A percentile compares a stretch with the other conserved stretches of the same genome.
phyloP scores from a whole-genome alignment of 1,140 invertebrate genomes.

The Heliconius eleuchia region DNA sequence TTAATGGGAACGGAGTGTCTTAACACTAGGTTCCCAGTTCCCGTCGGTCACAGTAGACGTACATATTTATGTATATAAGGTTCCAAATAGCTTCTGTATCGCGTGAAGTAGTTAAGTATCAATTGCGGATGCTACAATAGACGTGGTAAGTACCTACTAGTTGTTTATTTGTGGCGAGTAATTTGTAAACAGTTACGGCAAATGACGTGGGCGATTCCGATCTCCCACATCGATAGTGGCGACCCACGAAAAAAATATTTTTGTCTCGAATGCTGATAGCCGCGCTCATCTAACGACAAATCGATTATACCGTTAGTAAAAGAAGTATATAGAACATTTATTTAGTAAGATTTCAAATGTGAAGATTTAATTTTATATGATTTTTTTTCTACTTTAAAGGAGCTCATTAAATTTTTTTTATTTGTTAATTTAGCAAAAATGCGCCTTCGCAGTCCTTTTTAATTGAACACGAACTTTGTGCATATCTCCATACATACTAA shows the following conservation, averaged over 20 bases:
- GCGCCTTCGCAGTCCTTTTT: background rate
- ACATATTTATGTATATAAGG: background rate
- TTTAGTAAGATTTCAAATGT: background rate
- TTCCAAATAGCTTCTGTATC: background rate
- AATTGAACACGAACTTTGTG: background rate
- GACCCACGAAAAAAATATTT: slow-evolving; percentile 41
- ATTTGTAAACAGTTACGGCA: slow-evolving; percentile 40
- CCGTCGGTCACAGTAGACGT: no score
- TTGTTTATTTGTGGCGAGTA: slow-evolving; percentile 18
- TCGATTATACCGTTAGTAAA: slow-evolving; percentile 7
- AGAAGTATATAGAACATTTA: background rate
- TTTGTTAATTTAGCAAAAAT: no score
- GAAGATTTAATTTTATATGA: no score
- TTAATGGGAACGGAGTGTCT: no score
- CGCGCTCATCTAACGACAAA: slow-evolving; percentile 21
- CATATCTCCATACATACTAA: background rate
- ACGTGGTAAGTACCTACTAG: background rate
- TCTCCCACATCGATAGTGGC: slow-evolving; percentile 46
- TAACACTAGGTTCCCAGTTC: no score
- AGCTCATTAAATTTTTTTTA: no score
- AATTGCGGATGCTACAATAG: slow-evolving; percentile 4
- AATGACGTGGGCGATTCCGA: slow-evolving; percentile 36
- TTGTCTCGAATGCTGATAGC: slow-evolving; percentile 15
- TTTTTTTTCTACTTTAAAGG: no score
- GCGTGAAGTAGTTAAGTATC: slow-evolving; percentile 7